Conservation (phyloP, 1,140 invertebrate genomes). For the Reticulitermes speratus region DNA sequence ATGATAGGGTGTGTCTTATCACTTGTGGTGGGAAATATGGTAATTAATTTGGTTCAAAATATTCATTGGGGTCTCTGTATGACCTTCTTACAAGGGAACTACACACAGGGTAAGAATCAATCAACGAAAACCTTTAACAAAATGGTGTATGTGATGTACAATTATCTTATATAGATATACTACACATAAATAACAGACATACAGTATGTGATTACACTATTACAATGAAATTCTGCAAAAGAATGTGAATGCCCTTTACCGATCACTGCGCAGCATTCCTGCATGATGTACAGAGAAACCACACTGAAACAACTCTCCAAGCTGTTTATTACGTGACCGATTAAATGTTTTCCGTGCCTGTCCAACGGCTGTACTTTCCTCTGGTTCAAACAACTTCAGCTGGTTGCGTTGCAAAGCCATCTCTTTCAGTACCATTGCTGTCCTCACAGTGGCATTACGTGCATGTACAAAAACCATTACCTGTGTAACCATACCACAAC, state of each 20-base stretch:
- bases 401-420: slow-evolving; percentile 72
- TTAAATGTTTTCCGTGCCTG: slow-evolving; percentile 63
- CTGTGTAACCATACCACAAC: slow-evolving; percentile 43
- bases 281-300: slow-evolving; percentile 98
- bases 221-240: background rate
- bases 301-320: slow-evolving; percentile 78
- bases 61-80: no score
- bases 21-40: no score
- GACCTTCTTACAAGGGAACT: no score
- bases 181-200: no score
- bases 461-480: slow-evolving; percentile 99
- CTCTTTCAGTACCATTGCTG: slow-evolving; percentile 77
- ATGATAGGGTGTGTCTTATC: no score
- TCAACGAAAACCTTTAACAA: no score
- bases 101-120: no score
- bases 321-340: slow-evolving; percentile 72
- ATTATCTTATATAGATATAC: no score
- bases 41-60: no score
- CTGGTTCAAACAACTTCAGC: slow-evolving; percentile 65
- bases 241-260: slow-evolving; percentile 51
- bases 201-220: background rate
- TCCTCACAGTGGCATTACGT: slow-evolving; percentile 89
- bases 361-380: slow-evolving; percentile 58
- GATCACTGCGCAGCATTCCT: slow-evolving; percentile 84
- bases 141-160: no score